A percentile compares a stretch with the other conserved stretches of the same genome.
phyloP scores from a whole-genome alignment of 2,113 vertebrate species.

The Agapornis roseicollis region DNA sequence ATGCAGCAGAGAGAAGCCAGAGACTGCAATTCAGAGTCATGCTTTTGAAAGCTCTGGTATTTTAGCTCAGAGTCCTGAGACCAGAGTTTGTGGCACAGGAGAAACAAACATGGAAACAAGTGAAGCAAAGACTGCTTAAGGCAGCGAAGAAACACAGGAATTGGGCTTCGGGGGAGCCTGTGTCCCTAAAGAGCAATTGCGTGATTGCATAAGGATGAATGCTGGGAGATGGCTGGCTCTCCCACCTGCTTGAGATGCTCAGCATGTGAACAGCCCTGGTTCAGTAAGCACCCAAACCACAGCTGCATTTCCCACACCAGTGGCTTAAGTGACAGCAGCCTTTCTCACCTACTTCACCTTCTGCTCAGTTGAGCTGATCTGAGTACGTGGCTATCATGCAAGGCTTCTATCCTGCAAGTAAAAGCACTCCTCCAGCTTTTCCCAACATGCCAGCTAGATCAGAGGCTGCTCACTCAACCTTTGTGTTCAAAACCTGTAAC shows the following conservation, averaged over 20 bases:
- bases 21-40: not conserved
- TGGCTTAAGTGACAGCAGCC: not conserved
- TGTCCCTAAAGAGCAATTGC: not conserved
- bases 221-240: not conserved
- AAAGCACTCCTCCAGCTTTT: not conserved
- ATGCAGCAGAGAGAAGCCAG: not conserved
- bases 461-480: not conserved
- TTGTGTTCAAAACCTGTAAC: not conserved
- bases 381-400: rapidly evolving
- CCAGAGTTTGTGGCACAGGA: constrained; percentile 1
- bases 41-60: not conserved
- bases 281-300: not conserved
- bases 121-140: constrained; percentile 4
- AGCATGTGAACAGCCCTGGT: not conserved
- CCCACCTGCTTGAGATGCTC: constrained; percentile 4
- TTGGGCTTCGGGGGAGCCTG: not conserved
- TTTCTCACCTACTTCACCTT: not conserved
- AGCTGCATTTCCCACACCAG: not conserved
- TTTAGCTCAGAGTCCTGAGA: not conserved
- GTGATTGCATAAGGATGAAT: not conserved
- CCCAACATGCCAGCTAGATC: rapidly evolving
- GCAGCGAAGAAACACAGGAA: not conserved
- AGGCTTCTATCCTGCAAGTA: not conserved
- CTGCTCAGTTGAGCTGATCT: not conserved
- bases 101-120: constrained; percentile 19